Base-by-base conservation (phyloP, 2,797 vertebrate species). In the Scolopax bukidnonensis region DNA sequence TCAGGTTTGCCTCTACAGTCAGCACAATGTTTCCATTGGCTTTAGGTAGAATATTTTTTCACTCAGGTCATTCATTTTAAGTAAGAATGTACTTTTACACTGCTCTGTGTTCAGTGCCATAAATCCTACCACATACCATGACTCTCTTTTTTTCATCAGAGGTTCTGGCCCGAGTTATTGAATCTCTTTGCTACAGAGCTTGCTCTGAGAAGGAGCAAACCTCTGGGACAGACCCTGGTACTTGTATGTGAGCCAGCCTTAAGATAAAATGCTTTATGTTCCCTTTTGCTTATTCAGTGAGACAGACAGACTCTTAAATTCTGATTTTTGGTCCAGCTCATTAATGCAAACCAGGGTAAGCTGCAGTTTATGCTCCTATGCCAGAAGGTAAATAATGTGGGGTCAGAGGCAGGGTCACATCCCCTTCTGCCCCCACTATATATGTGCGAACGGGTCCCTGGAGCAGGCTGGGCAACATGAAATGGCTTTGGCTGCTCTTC, bases 31-130 rank as follows among this genome's bases (percentile, higher is more conserved):
- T 92, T 92, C 93, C 81, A 45, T 93, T 95, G 91, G 91, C 86
- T 90, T 85, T 93, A 92, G 89, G 94, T 95, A 87, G 77, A 90
- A 63, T 84, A 60, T 57, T 94, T 94, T 87, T 90, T 90, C 9
- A 2, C 60, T 90, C 93, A 77, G 71, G 92, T 86, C 27, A 0
- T 96, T 94, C 64, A 77, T 95, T 83, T 32, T 32, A 77, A 96
- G 38, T 59, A 36, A 89, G 84, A 95, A 92, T 60, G 89, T 85
- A 90, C 84, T 96, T 96, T 91, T 92, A 94, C 82, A 75, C 71
- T 25, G 60, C 41, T 70, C 60, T 60, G 24, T 57, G 64, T 24
- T 90, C 3, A 0, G 12, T 77, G 53, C 87, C 93, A 85, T 89
- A 92, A 96, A 92, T 75, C 78, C 70, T 61, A 85, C 68, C 38